These are phyloP conservation scores for Huso huso DNA, from an alignment of 2,797 vertebrate species.

Conservation along the genomic window DNA sequence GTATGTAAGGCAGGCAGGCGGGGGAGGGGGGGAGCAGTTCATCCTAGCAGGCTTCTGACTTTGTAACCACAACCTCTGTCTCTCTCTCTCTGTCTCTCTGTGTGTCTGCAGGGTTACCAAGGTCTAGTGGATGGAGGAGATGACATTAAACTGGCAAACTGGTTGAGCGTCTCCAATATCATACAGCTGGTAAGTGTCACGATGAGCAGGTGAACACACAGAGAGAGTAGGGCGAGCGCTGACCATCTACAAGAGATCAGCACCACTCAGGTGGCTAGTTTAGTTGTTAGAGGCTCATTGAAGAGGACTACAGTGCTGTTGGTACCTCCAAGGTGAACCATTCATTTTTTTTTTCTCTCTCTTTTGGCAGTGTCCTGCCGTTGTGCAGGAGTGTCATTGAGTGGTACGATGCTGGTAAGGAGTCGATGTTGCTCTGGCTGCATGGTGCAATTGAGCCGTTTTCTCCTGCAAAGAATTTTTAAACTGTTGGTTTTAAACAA, in stretches of 20 bases:
- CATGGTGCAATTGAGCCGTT: neutral
- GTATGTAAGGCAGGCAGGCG: too few relatives aligned
- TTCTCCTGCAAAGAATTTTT: too few relatives aligned
- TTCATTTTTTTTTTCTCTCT: constrained; percentile 25
- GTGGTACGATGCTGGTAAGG: constrained; percentile 41
- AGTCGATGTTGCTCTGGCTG: constrained; percentile 26
- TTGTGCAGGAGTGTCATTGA: neutral
- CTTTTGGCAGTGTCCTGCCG: constrained; percentile 24
- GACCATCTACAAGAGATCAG: too few relatives aligned
- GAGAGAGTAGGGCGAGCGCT: too few relatives aligned
- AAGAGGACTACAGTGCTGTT: neutral
- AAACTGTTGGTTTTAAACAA: too few relatives aligned
- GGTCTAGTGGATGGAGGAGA: constrained; percentile 90
- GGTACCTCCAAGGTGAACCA: too few relatives aligned
- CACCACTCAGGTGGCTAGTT: too few relatives aligned
- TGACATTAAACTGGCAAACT: constrained; percentile 82
- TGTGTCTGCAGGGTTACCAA: constrained; percentile 75
- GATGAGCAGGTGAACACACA: too few relatives aligned
- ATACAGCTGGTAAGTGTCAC: constrained; percentile 76
- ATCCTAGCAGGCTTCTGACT: too few relatives aligned
- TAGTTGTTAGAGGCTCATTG: too few relatives aligned
- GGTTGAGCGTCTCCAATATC: constrained; percentile 94
- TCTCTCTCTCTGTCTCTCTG: neutral
- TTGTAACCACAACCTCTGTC: too few relatives aligned
- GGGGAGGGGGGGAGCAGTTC: too few relatives aligned